These are phyloP conservation scores for Rhea pennata DNA, from an alignment of 2,113 vertebrate genomes.

Conservation along the genomic window DNA sequence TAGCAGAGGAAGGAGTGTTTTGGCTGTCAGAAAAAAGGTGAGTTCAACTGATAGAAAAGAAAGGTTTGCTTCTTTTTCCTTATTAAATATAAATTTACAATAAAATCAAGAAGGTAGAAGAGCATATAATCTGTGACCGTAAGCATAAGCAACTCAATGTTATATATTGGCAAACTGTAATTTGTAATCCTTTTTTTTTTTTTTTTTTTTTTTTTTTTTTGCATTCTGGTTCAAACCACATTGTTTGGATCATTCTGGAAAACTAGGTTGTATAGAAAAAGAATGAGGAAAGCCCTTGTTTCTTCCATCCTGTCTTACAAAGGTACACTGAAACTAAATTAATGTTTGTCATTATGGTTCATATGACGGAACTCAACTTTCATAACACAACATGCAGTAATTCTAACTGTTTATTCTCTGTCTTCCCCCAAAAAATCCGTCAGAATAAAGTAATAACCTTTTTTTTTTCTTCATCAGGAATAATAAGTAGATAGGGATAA, in stretches of 20 bases:
- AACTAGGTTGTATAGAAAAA: neutral
- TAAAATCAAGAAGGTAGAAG: neutral
- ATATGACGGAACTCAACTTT: neutral
- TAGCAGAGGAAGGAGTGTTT: neutral
- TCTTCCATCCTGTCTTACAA: neutral
- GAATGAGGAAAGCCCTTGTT: neutral
- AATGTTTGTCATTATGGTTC: neutral
- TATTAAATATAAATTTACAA: neutral
- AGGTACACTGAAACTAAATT: neutral
- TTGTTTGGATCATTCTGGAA: neutral
- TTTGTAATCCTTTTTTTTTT: neutral
- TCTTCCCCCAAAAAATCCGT: neutral
- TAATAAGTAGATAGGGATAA: neutral
- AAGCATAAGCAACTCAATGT: neutral
- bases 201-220: neutral
- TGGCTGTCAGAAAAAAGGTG: neutral
- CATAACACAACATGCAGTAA: neutral
- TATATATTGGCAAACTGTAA: neutral
- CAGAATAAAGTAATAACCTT: neutral
- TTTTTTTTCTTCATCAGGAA: accelerated
- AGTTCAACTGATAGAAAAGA: neutral
- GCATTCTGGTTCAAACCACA: neutral
- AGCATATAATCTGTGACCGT: neutral
- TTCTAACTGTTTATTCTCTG: neutral
- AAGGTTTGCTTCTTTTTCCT: neutral